Evolutionary conservation across 53 echinoderm and acorn worm species (phyloP), one percentile per base, ranked within the genome.

Genomic region (Holothuria scabra): DNA sequence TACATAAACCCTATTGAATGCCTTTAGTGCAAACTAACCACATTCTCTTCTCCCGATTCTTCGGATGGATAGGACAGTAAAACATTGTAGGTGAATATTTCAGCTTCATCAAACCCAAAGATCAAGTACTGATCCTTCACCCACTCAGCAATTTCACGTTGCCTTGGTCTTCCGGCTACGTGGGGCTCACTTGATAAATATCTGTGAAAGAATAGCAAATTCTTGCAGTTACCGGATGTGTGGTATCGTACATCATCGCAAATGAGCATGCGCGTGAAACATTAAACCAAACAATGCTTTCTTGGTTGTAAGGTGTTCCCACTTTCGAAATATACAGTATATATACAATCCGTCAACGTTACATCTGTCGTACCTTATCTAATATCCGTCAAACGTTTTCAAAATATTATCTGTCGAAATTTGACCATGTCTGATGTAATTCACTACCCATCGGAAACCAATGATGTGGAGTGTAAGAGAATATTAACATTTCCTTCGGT

Each of bases 31-130:
- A 41, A 41, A 86, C 90, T 44, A 59, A 95, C 95, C 93, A 49
- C 85, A 63, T 92, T 95, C 46, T 93, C 91, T 64, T 95, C 88
- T 12, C 93, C 85, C 8, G 80, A 74, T 8, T 57, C 76, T 4
- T 60, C 75, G 0, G 87, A 89, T 20, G 95, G 95, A 58, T 87
- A 95, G 6, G 95, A 95, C 3, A 95, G 85, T 8, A 95, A 75
- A 24, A 95, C 93, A 1, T 87, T 66, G 86, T 95, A 95, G 20
- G 85, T 63, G 26, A 86, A 64, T 12, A 83, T 87, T 19, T 84
- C 83, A 22, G 90, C 93, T 21, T 68, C 59, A 28, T 93, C 93
- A 79, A 93, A 80, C 28, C 93, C 95, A 26, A 85, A 87, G 0
- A 76, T 49, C 24, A 82, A 37, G 87, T 88, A 95, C 26, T 83